These are phyloP conservation scores for Fragum sueziense DNA, from an alignment of 2,888 invertebrate genomes.

Conservation along the genomic window DNA sequence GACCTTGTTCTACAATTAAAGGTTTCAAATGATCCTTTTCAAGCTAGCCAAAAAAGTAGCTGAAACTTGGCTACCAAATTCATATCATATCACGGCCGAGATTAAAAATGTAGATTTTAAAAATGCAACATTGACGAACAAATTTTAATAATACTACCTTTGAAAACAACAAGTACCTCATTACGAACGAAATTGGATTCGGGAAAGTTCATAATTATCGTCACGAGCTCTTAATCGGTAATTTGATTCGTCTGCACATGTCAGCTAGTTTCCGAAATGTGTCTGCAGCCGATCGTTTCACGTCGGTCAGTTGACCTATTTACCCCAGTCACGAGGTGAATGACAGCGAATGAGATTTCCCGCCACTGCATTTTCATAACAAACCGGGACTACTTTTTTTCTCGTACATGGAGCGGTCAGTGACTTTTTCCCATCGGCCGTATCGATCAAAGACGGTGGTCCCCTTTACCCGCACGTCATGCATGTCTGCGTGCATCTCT, in stretches of 20 bases:
- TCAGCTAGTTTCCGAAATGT: background rate
- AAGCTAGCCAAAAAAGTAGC: too few relatives aligned
- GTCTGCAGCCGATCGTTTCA: constrained; percentile 11
- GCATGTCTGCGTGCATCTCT: constrained; percentile 4
- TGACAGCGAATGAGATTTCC: constrained; percentile 16
- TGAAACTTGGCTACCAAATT: too few relatives aligned
- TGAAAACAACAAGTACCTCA: too few relatives aligned
- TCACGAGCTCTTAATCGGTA: background rate
- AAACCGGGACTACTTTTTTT: constrained; percentile 23
- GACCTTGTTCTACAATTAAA: too few relatives aligned
- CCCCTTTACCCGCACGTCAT: background rate
- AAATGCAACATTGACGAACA: too few relatives aligned
- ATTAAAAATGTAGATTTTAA: too few relatives aligned
- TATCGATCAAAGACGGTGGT: constrained; percentile 14
- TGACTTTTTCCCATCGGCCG: constrained; percentile 10
- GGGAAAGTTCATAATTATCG: background rate
- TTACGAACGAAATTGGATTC: too few relatives aligned
- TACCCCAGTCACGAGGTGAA: constrained; percentile 22
- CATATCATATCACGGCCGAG: too few relatives aligned
- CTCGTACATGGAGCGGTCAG: constrained; percentile 2
- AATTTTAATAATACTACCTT: too few relatives aligned
- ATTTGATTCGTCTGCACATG: constrained; percentile 6
- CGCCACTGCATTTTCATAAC: constrained; percentile 21
- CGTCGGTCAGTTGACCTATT: constrained; percentile 14
- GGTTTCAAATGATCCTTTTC: too few relatives aligned